Conservation (phyloP, 2,797 vertebrate genomes). For the Antennarius maculatus region DNA sequence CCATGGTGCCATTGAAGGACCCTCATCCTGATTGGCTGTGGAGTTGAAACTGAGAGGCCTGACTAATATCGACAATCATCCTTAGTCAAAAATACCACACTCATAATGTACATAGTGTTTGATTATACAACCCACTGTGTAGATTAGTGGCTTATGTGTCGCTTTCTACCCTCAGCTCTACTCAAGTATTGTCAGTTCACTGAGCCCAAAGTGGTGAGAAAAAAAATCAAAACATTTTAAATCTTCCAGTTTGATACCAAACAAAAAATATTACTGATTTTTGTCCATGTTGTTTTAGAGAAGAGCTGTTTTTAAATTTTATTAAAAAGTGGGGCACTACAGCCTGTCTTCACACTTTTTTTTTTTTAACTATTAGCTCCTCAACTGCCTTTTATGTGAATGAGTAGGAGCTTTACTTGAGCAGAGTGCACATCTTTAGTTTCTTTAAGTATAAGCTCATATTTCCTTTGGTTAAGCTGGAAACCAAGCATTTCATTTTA, state of each 20-base stretch:
- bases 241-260: constrained; percentile 40
- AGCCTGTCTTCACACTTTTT: constrained; percentile 39
- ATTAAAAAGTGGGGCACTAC: constrained; percentile 41
- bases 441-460: constrained; percentile 55
- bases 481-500: constrained; percentile 54
- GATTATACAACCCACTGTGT: constrained; percentile 29
- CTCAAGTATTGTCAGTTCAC: constrained; percentile 40
- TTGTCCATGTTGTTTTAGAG: constrained; percentile 61
- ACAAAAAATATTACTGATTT: constrained; percentile 23
- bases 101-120: constrained; percentile 19
- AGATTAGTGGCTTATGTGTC: constrained; percentile 32
- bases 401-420: constrained; percentile 40
- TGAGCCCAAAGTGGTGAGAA: constrained; percentile 14
- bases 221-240: constrained; percentile 32
- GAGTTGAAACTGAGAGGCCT: constrained; percentile 38
- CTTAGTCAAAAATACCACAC: constrained; percentile 45
- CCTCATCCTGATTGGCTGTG: constrained; percentile 38
- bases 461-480: constrained; percentile 55
- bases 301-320: constrained; percentile 70
- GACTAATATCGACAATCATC: constrained; percentile 73
- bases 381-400: constrained; percentile 56
- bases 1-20: constrained; percentile 37
- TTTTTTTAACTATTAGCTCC: constrained; percentile 36
- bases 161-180: constrained; percentile 33
- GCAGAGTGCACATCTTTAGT: constrained; percentile 49